Evolutionary conservation across 2,888 invertebrate genomes (phyloP).

Genomic region (Pemphredon lugubris): DNA sequence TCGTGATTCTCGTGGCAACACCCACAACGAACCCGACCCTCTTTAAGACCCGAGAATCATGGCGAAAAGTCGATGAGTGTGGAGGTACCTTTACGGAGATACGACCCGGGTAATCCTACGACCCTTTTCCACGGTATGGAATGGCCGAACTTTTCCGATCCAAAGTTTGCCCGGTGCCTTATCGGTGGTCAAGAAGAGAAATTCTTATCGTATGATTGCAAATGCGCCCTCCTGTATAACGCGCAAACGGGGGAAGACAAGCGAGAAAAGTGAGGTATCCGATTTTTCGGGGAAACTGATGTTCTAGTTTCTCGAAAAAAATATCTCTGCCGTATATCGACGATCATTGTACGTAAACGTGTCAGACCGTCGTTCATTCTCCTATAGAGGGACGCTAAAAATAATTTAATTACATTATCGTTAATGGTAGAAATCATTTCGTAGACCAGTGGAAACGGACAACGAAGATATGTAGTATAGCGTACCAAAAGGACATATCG

Average conservation of each 20-base stretch:
- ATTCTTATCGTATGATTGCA: constrained; percentile 18
- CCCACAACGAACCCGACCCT: constrained; percentile 29
- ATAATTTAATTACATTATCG: no score
- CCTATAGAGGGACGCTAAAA: no score
- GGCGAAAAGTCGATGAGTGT: constrained; percentile 48
- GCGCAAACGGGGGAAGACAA: not conserved
- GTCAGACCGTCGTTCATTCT: no score
- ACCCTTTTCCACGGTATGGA: constrained; percentile 22
- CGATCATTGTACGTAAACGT: no score
- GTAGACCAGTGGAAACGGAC: no score
- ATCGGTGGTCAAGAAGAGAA: constrained; percentile 37
- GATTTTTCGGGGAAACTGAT: no score
- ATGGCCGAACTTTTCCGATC: constrained; percentile 30
- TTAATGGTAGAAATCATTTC: no score
- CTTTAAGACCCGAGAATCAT: constrained; percentile 48
- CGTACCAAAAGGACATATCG: no score
- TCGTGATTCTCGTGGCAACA: constrained; percentile 4
- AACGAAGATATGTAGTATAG: no score
- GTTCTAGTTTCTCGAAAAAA: no score
- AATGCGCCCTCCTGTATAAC: not conserved
- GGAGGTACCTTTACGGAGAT: constrained; percentile 60
- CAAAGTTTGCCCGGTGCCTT: constrained; percentile 29
- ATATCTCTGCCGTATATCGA: no score
- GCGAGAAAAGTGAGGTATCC: no score
- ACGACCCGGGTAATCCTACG: constrained; percentile 61